A percentile compares a stretch with the other conserved stretches of the same genome.
Evolutionary conservation across 2,113 vertebrate genomes (phyloP).

Genomic region (Dromaius novaehollandiae): DNA sequence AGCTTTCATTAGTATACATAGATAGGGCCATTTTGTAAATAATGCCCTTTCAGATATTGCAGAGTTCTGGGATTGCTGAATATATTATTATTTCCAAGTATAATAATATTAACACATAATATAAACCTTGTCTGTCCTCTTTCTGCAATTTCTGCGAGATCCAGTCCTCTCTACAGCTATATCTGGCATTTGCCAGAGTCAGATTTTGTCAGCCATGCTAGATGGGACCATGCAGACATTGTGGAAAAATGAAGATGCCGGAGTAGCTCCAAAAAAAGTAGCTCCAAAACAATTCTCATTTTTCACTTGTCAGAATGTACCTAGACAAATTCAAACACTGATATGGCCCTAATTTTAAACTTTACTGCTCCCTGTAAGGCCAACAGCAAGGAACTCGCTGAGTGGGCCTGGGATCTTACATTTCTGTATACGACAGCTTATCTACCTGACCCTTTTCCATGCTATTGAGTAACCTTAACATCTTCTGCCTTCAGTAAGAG

Average conservation of each 20-base stretch:
- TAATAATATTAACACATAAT: neutral
- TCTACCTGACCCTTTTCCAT: neutral
- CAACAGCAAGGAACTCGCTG: neutral
- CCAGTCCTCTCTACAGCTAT: neutral
- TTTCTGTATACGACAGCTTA: neutral
- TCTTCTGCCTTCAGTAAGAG: neutral
- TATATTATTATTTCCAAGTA: neutral
- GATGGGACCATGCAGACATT: too few relatives aligned
- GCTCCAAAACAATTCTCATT: neutral
- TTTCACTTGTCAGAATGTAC: neutral
- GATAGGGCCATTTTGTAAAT: constrained; percentile 45
- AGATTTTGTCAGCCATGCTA: neutral
- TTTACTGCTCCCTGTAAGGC: neutral
- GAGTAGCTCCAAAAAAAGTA: neutral
- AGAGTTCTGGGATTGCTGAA: neutral
- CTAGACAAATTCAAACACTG: neutral
- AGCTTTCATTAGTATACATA: neutral
- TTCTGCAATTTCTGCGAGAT: neutral
- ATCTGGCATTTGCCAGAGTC: neutral
- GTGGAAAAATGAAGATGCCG: neutral
- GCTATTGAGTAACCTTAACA: neutral
- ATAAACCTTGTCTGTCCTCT: neutral
- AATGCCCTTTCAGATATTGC: constrained; percentile 30
- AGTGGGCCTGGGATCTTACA: neutral
- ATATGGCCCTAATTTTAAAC: neutral